Evolutionary conservation across 2,797 vertebrate species (phyloP).

Genomic region (Xiphophorus birchmanni): DNA sequence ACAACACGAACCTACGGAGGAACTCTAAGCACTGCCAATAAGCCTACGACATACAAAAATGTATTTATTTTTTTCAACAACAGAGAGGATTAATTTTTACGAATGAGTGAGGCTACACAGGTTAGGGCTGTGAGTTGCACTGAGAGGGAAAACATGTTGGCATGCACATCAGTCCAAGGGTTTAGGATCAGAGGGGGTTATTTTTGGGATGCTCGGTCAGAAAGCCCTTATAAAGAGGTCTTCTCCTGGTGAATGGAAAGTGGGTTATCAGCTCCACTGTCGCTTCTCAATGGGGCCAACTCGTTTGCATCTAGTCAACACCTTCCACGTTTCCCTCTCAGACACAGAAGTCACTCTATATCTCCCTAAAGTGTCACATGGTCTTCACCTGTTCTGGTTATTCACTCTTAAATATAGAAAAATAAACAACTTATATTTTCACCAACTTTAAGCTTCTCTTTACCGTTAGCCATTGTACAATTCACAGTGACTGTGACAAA

Average conservation of each 20-base stretch:
- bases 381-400: constrained; percentile 22
- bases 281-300: constrained; percentile 64
- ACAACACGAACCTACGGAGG: not conserved
- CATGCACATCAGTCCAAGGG: constrained; percentile 27
- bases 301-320: constrained; percentile 81
- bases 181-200: constrained; percentile 64
- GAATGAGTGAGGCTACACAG: constrained; percentile 11
- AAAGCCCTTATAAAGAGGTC: constrained; percentile 81
- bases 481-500: not conserved
- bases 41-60: not conserved
- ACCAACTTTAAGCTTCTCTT: not conserved
- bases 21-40: not conserved
- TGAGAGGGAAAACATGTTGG: constrained; percentile 43
- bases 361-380: constrained; percentile 48
- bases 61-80: not conserved
- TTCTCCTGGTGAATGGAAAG: constrained; percentile 71
- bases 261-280: constrained; percentile 75
- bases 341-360: constrained; percentile 38
- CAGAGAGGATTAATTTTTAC: not conserved
- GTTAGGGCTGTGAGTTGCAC: constrained; percentile 13
- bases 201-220: constrained; percentile 73
- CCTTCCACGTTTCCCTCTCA: constrained; percentile 57
- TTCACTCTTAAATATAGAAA: not conserved
- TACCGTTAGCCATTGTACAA: not conserved
- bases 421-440: not conserved